phyloP scores from a whole-genome alignment of 1,140 invertebrate species.

The Heterodera carotae region DNA sequence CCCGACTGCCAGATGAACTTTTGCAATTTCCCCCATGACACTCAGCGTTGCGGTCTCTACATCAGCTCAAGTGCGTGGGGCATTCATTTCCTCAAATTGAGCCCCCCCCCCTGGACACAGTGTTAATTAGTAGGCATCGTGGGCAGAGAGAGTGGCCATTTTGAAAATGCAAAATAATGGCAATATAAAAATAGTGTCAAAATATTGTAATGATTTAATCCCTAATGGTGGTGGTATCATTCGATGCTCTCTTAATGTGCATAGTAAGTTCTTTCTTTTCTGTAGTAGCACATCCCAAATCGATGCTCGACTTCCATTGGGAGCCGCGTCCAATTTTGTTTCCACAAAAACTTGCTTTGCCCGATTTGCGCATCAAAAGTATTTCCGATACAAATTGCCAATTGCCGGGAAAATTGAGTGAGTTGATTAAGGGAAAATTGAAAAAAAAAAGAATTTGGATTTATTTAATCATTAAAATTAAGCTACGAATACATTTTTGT shows the following conservation, averaged over 20 bases:
- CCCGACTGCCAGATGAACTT: constrained; percentile 62
- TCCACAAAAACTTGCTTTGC: constrained; percentile 46
- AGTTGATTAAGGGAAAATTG: constrained; percentile 6
- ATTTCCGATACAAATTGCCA: constrained; percentile 50
- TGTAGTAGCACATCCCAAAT: constrained; percentile 61
- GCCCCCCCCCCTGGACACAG: no score
- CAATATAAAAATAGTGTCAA: no score
- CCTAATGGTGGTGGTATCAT: no score
- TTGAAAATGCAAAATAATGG: constrained; percentile 4
- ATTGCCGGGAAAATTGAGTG: constrained; percentile 61
- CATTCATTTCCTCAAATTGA: background rate
- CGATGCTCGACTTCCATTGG: constrained; percentile 57
- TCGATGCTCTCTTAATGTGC: no score
- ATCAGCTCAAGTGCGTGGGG: constrained; percentile 54
- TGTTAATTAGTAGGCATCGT: no score
- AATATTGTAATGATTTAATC: no score
- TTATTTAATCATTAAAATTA: no score
- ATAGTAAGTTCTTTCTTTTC: constrained; percentile 27
- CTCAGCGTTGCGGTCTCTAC: constrained; percentile 57
- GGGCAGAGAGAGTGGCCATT: constrained; percentile 6
- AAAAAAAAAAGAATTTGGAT: no score
- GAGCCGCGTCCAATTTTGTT: constrained; percentile 52
- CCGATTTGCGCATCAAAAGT: constrained; percentile 56
- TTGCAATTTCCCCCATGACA: constrained; percentile 61
- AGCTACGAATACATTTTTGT: no score